These are phyloP conservation scores for Rhinoptilus africanus DNA, from an alignment of 2,113 vertebrate species.

Conservation along the genomic window DNA sequence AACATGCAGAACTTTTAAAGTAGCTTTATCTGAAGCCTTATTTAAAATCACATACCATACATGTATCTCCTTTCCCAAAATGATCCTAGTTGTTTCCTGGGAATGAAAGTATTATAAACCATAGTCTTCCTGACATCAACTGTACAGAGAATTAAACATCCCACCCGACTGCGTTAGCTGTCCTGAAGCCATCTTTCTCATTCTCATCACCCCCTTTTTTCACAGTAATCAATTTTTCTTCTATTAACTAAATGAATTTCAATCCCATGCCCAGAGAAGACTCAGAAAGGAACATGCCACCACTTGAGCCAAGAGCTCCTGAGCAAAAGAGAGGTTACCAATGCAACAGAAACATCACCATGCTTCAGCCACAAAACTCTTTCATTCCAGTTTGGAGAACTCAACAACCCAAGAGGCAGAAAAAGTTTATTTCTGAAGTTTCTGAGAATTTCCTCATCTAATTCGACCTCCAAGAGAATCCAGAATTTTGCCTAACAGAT, in stretches of 20 bases:
- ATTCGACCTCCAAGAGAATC: not conserved
- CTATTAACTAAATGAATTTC: not conserved
- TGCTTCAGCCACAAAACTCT: not conserved
- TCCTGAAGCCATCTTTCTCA: not conserved
- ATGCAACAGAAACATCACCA: not conserved
- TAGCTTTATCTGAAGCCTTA: not conserved
- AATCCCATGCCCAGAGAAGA: not conserved
- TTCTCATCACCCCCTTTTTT: not conserved
- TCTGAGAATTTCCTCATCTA: not conserved
- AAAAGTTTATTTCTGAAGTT: not conserved
- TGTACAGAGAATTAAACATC: not conserved
- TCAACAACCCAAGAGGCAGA: not conserved
- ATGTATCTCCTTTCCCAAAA: not conserved
- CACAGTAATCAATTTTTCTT: not conserved
- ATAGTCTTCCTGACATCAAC: not conserved
- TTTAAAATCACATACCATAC: not conserved
- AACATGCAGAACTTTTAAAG: not conserved
- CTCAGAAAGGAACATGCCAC: not conserved
- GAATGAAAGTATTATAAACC: not conserved
- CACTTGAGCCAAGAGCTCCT: not conserved
- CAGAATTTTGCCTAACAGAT: not conserved
- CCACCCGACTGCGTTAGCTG: not conserved
- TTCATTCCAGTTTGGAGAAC: not conserved
- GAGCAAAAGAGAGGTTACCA: not conserved
- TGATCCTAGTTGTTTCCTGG: not conserved